A percentile compares a stretch with the other conserved stretches of the same genome.
Evolutionary conservation across 1,140 invertebrate genomes (phyloP).

Genomic region (Aphidius ervi): DNA sequence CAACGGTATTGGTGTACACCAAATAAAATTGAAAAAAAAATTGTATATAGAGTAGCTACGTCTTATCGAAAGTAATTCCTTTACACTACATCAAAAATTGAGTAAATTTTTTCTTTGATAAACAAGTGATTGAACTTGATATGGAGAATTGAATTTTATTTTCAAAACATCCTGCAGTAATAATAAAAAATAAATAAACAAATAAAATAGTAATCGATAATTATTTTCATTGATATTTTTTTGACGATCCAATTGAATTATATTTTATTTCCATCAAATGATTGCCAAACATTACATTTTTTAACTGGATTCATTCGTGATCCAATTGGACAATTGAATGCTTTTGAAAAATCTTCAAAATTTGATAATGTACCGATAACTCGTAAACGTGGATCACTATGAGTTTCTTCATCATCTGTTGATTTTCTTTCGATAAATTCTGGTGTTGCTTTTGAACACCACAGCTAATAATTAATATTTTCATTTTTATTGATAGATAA

Average conservation of each 20-base stretch:
- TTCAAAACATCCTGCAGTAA: neutral
- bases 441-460: slow-evolving; percentile 15
- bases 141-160: neutral
- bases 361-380: slow-evolving; percentile 18
- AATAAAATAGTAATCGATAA: too few relatives aligned
- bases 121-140: neutral
- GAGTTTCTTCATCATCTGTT: slow-evolving; percentile 2
- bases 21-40: slow-evolving; percentile 3
- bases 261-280: neutral
- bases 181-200: too few relatives aligned
- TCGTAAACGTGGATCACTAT: slow-evolving; percentile 17
- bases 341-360: slow-evolving; percentile 20
- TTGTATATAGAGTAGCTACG: neutral
- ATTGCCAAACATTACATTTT: slow-evolving; percentile 19
- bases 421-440: slow-evolving; percentile 16
- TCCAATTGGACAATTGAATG: slow-evolving; percentile 20
- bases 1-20: slow-evolving; percentile 5
- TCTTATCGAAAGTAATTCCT: slow-evolving; percentile 11
- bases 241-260: neutral
- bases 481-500: slow-evolving; percentile 6
- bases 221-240: too few relatives aligned
- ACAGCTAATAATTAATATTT: slow-evolving; percentile 12
- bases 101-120: too few relatives aligned
- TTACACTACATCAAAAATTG: neutral
- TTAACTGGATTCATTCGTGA: slow-evolving; percentile 20